Evolutionary conservation across 2,797 vertebrate species (phyloP), one percentile per base, ranked within the genome.

Genomic region (Dromococcyx pavoninus): DNA sequence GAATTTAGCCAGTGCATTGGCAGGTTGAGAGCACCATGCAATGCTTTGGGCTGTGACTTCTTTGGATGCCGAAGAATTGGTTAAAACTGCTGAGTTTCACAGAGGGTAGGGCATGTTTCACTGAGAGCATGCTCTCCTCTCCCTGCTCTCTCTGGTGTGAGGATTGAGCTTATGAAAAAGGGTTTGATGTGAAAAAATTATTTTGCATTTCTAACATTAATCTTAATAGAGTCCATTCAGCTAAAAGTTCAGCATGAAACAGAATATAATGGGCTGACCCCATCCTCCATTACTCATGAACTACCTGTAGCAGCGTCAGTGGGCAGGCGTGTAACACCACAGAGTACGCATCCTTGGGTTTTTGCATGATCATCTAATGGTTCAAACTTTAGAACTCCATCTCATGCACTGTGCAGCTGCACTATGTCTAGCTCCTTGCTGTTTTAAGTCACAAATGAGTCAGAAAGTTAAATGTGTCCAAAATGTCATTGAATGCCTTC

Each of bases 281-380:
- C 0, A 0, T 65, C 27, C 13, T 51, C 46, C 53, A 8, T 16
- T 46, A 6, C 70, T 82, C 12, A 12, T 15, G 9, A 5, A 46
- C 10, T 7, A 32, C 7, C 44, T 37, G 12, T 10, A 48, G 37
- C 6, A 72, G 54, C 54, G 53, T 30, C 35, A 13, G 16, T 14
- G 41, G 48, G 39, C 35, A 46, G 39, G 13, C 21, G 24, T 30
- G 22, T 2, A 2, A 41, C 33, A 50, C 10, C 15, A 41, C 28
- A 28, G 23, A 23, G 5, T 3, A 35, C 0, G 0, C 0, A 2
- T 39, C 43, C 28, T 44, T 66, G 22, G 0, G 14, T 75, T 78
- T 58, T 16, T 30, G 5, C 16, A 13, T 1, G 4, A 14, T 37
- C 41, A n/a, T n/a, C 37, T 66, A 43, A 75, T 65, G 3, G 2